Base-by-base conservation (phyloP, 2,888 invertebrate species). In the Diplazon laetatorius region DNA sequence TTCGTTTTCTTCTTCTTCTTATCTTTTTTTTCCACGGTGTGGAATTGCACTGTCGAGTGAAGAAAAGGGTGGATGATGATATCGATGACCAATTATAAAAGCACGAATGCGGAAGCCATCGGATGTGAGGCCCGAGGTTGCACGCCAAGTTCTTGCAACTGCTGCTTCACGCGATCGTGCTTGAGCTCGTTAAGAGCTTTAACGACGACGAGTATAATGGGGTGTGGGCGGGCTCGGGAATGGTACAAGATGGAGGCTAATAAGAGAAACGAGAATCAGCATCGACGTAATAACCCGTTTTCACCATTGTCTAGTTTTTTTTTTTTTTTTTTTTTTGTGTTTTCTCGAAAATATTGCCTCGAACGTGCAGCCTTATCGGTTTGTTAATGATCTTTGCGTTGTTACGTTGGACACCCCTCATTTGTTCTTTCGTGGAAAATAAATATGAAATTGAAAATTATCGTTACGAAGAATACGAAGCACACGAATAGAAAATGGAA, bases 71-170 rank as follows among this genome's bases (percentile, higher is more conserved):
- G 48, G 25, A 68, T 20, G 18, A 39, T 60, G 37, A 52, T 62
- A 71, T 62, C 60, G 70, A 70, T 37, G 39, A 71, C 39, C 48
- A 70, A 60, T 70, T 60, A 25, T 50, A 44, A 42, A 35, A 52
- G 37, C 18, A 37, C 20, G 50, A 37, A 59, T 46, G 59, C 46
- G 57, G 25, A 46, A 59, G 59, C 39, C 57, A 48, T 69, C 57
- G 69, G 35, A 8, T 25, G 14, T n/a, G n/a, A n/a, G n/a, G n/a
- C n/a, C 55, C 22, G 42, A 9, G 44, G 44, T 46, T 46, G 62
- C 62, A 46, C 46, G 63, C 30, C 35, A 14, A 37, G 22, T 8
- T 12, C 42, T n/a, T 52, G 52, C 35, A 18, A 18, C 63, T 35
- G 63, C 30, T 18, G 48, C 63, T 63, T 35, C 63, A 48, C 48